A percentile compares a stretch with the other conserved stretches of the same genome.
Conservation (phyloP, 2,888 invertebrate genomes). For the Heliconius charithonia region DNA sequence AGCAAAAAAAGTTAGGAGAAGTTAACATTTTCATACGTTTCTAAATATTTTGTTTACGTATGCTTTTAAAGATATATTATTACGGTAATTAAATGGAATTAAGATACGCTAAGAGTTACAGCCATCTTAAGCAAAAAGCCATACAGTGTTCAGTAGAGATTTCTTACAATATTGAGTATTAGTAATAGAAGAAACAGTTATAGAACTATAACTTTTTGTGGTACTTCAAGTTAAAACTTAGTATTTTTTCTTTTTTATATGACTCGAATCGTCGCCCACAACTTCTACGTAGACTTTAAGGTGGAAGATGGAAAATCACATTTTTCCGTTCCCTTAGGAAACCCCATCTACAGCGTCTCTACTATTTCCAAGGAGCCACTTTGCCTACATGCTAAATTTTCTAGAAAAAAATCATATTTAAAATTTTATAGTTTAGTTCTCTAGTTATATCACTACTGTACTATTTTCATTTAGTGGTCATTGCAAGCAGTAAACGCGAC, state of each 20-base stretch:
- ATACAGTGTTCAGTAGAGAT: background rate
- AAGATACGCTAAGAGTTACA: background rate
- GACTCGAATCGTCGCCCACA: background rate
- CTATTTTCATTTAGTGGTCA: too few relatives aligned
- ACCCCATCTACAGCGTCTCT: background rate
- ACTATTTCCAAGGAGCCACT: background rate
- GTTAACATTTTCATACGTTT: background rate
- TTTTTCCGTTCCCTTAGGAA: background rate
- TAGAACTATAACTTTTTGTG: background rate
- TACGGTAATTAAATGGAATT: background rate
- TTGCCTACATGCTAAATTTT: too few relatives aligned
- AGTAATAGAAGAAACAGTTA: conserved; percentile 10
- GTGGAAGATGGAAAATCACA: background rate
- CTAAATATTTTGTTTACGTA: too few relatives aligned
- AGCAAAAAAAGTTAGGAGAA: too few relatives aligned
- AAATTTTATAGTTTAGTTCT: too few relatives aligned
- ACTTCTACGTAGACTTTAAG: background rate
- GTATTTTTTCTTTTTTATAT: background rate
- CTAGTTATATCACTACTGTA: too few relatives aligned
- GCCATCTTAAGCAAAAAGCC: background rate
- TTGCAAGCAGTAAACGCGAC: too few relatives aligned
- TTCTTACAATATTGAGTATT: background rate
- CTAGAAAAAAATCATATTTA: background rate
- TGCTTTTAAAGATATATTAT: too few relatives aligned
- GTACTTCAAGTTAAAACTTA: background rate